These are phyloP conservation scores for Caranx melampygus DNA, from an alignment of 2,113 vertebrate genomes.

Conservation along the genomic window DNA sequence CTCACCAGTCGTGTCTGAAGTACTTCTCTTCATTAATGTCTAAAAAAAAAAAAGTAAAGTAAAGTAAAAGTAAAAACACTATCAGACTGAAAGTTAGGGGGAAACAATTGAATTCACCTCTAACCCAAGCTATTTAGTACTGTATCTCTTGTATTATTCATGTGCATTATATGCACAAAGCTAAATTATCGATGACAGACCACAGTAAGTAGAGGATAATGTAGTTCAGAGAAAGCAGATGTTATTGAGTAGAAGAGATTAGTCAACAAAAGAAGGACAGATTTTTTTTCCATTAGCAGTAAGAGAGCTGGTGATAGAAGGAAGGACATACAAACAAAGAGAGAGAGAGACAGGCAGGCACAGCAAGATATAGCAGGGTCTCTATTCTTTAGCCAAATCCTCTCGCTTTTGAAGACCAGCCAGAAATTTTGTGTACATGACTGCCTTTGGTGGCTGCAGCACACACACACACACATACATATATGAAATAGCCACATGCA, in stretches of 20 bases:
- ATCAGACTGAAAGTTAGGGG: no score
- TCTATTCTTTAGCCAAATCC: slow-evolving; percentile 65
- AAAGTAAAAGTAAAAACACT: background rate
- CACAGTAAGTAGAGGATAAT: slow-evolving; percentile 29
- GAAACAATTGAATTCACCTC: background rate
- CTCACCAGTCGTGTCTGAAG: background rate
- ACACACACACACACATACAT: slow-evolving; percentile 12
- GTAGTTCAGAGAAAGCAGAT: slow-evolving; percentile 50
- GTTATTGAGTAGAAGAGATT: slow-evolving; percentile 46
- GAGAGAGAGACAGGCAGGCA: slow-evolving; percentile 30
- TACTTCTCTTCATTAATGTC: background rate
- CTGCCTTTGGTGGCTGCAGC: slow-evolving; percentile 29
- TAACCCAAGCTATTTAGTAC: background rate
- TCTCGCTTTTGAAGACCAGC: slow-evolving; percentile 52
- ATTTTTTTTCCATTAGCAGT: slow-evolving; percentile 16
- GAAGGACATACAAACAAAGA: slow-evolving; percentile 41
- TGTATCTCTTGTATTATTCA: background rate
- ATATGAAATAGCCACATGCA: slow-evolving; percentile 7
- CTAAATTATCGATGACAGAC: slow-evolving; percentile 29
- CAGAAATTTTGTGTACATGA: slow-evolving; percentile 58
- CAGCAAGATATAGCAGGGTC: slow-evolving; percentile 37
- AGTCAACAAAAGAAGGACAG: slow-evolving; percentile 20
- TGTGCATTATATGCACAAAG: background rate
- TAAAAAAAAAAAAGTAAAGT: background rate
- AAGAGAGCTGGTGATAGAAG: slow-evolving; percentile 18